Percentiles rank a stretch among this genome's conserved stretches.
Evolutionary conservation across 2,113 vertebrate species (phyloP).

Genomic region (Tragelaphus strepsiceros): DNA sequence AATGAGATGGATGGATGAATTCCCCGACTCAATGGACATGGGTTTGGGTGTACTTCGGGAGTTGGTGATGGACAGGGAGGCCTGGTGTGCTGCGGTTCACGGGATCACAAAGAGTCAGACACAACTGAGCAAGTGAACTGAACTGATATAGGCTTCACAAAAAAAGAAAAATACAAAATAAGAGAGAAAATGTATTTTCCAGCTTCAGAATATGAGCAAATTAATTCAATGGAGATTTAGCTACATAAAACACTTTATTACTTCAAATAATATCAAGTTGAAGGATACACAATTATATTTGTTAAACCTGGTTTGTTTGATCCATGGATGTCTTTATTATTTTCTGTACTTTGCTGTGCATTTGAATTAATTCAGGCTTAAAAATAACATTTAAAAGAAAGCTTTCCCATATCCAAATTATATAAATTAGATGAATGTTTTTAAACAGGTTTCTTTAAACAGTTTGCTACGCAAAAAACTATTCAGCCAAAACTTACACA

Average conservation of each 20-base stretch:
- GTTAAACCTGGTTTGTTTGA: background rate
- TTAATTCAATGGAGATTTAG: background rate
- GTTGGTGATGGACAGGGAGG: background rate
- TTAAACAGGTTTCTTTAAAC: background rate
- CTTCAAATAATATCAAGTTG: background rate
- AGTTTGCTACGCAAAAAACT: background rate
- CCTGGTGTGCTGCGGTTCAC: background rate
- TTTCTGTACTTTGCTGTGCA: conserved; percentile 26
- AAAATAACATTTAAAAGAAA: conserved; percentile 8
- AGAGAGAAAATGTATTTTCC: background rate
- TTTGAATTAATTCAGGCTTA: conserved; percentile 15
- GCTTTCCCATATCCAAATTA: background rate
- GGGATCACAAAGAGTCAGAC: background rate
- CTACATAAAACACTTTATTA: background rate
- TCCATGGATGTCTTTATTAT: background rate
- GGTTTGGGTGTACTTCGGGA: background rate
- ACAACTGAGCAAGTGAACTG: background rate
- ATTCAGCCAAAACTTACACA: background rate
- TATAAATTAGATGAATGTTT: conserved; percentile 30
- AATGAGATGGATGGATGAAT: too few species aligned
- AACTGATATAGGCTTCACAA: background rate
- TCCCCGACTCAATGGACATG: too few species aligned
- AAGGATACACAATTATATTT: background rate
- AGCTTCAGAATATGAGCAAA: background rate
- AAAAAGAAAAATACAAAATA: background rate